phyloP scores from a whole-genome alignment of 2,797 vertebrate species.

The Catharus ustulatus region DNA sequence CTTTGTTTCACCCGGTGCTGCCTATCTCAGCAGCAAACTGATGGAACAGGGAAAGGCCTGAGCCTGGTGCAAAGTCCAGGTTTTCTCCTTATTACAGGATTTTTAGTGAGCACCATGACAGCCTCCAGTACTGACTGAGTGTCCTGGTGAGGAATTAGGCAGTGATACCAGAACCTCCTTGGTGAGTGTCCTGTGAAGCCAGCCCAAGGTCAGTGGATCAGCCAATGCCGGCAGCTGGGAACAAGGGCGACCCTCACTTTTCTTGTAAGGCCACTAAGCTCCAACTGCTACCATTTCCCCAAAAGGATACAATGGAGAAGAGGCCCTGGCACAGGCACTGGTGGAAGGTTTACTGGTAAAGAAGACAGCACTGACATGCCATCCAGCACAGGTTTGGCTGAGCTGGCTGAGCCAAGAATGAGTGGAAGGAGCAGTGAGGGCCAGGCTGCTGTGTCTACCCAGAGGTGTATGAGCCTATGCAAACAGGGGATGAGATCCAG shows the following conservation, averaged over 20 bases:
- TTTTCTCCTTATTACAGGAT: not conserved
- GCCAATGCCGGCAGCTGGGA: not conserved
- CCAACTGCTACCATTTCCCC: accelerated
- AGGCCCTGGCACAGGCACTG: not conserved
- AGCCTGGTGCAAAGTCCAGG: not conserved
- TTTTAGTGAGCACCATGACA: accelerated
- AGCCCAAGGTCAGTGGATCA: accelerated
- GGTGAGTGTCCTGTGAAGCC: not conserved
- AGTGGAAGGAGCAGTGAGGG: not conserved
- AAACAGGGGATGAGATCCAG: not conserved
- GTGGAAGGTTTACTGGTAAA: not conserved
- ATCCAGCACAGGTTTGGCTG: not conserved
- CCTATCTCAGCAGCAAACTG: not conserved
- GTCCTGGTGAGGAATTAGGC: not conserved
- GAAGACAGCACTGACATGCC: not conserved
- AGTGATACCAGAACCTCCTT: not conserved
- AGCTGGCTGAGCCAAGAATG: not conserved
- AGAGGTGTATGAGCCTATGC: accelerated
- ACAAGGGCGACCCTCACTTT: accelerated
- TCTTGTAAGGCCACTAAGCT: not conserved
- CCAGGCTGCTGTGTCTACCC: not conserved
- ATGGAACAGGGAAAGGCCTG: not conserved
- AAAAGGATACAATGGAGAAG: not conserved
- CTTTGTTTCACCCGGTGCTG: conserved; percentile 11
- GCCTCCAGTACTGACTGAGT: not conserved